Base-by-base conservation (phyloP, 2,888 invertebrate genomes). In the Clusia tigrina region DNA sequence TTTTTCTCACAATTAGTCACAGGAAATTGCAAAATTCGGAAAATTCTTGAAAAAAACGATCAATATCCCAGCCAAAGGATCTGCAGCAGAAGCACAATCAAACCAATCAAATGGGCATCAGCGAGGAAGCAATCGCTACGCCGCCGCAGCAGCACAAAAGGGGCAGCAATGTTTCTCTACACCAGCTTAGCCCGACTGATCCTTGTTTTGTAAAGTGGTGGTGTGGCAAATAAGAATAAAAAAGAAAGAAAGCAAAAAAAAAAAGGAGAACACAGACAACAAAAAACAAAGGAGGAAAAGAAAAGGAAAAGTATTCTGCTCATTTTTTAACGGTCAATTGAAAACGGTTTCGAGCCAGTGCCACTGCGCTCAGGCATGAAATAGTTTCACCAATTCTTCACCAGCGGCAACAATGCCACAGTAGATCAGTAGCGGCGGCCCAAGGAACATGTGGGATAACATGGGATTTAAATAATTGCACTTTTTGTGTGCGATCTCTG, bases 301-400 rank as follows among this genome's bases (percentile, higher is more conserved):
- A n/a, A n/a, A n/a, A n/a, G n/a, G n/a, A n/a, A n/a, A n/a, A n/a
- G n/a, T n/a, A n/a, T n/a, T n/a, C n/a, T n/a, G n/a, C n/a, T n/a
- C 52, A 22, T 68, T 65, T 73, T 71, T 74, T 67, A 72, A 78
- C 72, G 80, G 80, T 80, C 79, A 80, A 80, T 80, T 79, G 80
- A 77, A 77, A 75, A 69, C 71, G 72, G 18, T 57, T 59, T 56
- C 56, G 51, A 53, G 32, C 23, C 18, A 55, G 17, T 20, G 25
- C 38, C 2, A 18, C n/a, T 42, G 63, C 55, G 18, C n/a, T 23
- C 25, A 32, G 18, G 38, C 24, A 42, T 42, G 42, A 42, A 42
- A 42, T 42, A 15, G 6, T 12, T 32, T 32, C 12, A 9, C 12
- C 6, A 32, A 32, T 32, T 32, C 32, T 32, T 32, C 32, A 32